Base-by-base conservation (phyloP, 2,888 invertebrate genomes). In the Notodonta ziczac region DNA sequence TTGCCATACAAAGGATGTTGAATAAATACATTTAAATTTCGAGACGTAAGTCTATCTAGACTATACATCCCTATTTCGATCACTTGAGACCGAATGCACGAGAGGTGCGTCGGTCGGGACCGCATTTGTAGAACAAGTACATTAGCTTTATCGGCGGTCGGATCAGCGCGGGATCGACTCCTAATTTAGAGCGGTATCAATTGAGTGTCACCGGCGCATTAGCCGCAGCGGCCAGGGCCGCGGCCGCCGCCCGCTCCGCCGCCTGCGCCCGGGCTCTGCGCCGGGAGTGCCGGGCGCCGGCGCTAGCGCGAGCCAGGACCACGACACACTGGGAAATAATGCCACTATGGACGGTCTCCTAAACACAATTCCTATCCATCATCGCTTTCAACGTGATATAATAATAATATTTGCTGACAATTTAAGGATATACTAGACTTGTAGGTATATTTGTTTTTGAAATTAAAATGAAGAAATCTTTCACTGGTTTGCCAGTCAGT, bases 81-180 rank as follows among this genome's bases (percentile, higher is more conserved):
- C 4, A 9, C 10, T 46, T 5, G n/a, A n/a, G 10, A n/a, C 13
- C 4, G n/a, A 10, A 9, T 16, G 16, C 4, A 8, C 4, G 50
- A 14, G 50, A 16, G 14, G 14, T 16, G 24, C 52, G 52, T 53
- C 35, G 32, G 32, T 35, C 32, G 52, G 54, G 54, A 32, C 54
- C 70, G 76, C 76, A 78, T 80, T 78, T 80, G 81, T 80, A 74
- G 54, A 69, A 80, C 81, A 78, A 77, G 77, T 77, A 79, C 81
- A 80, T 76, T 77, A 77, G 78, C 68, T 67, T 70, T 77, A 77
- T 77, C 77, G 59, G 58, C 55, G 73, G 67, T 64, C 72, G 70
- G 70, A 76, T 76, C 76, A 58, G 57, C 48, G 67, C 64, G 63
- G 63, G 69, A 66, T 72, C 73, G 65, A 68, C 66, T 74, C 73